Base-by-base conservation (phyloP, 2,113 vertebrate genomes). In the Alexandromys fortis region DNA sequence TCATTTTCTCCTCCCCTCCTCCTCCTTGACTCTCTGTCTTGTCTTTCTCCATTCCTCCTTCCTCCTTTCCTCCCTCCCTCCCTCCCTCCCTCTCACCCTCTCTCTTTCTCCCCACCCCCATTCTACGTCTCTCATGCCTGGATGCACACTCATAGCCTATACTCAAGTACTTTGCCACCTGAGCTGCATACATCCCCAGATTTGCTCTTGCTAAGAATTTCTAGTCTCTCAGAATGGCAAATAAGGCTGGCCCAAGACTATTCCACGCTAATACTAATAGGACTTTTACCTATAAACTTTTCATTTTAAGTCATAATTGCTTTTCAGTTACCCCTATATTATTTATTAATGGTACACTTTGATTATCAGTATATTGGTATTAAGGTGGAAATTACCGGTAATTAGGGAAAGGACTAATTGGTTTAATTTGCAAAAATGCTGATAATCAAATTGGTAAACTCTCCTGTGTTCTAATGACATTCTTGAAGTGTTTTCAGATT, bases 361-460 rank as follows among this genome's bases (percentile, higher is more conserved):
- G 81, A 67, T 92, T 70, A 91, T 77, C 30, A 30, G 33, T 52
- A 9, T 79, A 24, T 28, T 96, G 83, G 47, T 52, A 92, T 78
- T 78, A 85, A 91, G 33, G 45, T 55, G 75, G 52, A 94, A 95
- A 85, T 73, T 78, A 83, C 26, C 81, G 28, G 63, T 94, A 88
- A 94, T 94, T 86, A 89, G 72, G 93, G 35, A 83, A 76, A 95
- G 42, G 38, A 87, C 28, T 94, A 95, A 92, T 91, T 90, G 75
- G 82, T 87, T 68, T 78, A 92, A 92, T 89, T 91, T 94, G 47
- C n/a, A 94, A 83, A 97, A 98, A 94, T 72, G 93, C 78, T 94
- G 78, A 96, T 92, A 61, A 94, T 94, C 89, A 96, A 86, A 93
- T n/a, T 78, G 21, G 10, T 93, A 58, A 76, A 92, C 1, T 22